phyloP scores from a whole-genome alignment of 2,797 vertebrate genomes.

The Rhinophrynus dorsalis region DNA sequence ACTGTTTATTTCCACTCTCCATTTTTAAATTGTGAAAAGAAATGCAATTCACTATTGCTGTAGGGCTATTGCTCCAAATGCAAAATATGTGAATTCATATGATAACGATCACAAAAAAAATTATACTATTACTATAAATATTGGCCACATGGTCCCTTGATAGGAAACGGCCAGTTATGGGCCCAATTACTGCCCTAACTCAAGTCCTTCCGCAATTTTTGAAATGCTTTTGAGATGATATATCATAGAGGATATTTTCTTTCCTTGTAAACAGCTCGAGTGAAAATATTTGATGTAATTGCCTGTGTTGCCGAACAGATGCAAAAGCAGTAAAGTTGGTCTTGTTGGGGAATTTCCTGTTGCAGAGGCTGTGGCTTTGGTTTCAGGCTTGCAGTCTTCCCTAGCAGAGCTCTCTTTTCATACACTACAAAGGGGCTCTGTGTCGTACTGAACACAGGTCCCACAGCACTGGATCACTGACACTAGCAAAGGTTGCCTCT shows the following conservation, averaged over 20 bases:
- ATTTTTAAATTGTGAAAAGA: too few species aligned
- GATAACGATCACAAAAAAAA: not conserved
- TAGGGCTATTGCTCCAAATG: too few species aligned
- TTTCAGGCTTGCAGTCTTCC: not conserved
- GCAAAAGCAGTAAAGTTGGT: slow-evolving; percentile 1
- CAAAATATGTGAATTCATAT: too few species aligned
- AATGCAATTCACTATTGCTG: too few species aligned
- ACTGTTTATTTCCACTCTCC: too few species aligned
- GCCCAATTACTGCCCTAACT: slow-evolving; percentile 11
- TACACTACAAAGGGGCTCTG: not conserved
- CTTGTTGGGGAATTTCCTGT: slow-evolving; percentile 40
- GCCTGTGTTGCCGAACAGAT: slow-evolving; percentile 15
- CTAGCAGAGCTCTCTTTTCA: slow-evolving; percentile 6
- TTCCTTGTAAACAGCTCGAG: slow-evolving; percentile 8
- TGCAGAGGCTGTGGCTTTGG: slow-evolving; percentile 12
- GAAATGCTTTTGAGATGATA: not conserved
- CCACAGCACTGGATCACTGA: not conserved
- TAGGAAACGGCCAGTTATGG: slow-evolving; percentile 6
- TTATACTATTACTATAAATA: not conserved
- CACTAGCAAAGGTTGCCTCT: not conserved
- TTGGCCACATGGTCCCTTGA: not conserved
- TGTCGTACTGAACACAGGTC: not conserved
- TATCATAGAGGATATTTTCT: slow-evolving; percentile 20
- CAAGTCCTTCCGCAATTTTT: not conserved
- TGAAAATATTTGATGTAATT: slow-evolving; percentile 10